These are phyloP conservation scores for Batillaria attramentaria DNA, from an alignment of 1,140 invertebrate species.

Conservation along the genomic window DNA sequence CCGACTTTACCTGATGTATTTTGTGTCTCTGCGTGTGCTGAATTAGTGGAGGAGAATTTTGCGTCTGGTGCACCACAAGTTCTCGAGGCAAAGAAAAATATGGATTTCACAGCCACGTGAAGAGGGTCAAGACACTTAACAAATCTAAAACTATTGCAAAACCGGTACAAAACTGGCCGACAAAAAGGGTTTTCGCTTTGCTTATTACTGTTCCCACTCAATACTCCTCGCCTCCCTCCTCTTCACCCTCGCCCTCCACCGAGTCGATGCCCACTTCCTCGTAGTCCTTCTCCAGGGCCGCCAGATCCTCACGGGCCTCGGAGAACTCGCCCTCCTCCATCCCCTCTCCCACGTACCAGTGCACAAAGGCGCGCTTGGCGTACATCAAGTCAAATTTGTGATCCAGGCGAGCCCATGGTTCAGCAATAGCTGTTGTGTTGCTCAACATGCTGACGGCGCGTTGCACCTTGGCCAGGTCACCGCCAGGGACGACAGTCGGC, in stretches of 20 bases:
- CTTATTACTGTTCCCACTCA: no score
- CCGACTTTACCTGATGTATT: no score
- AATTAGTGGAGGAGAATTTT: no score
- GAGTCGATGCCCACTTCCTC: conserved; percentile 53
- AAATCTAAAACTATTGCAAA: no score
- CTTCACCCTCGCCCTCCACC: conserved; percentile 44
- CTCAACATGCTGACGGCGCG: conserved; percentile 73
- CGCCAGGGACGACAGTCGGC: conserved; percentile 78
- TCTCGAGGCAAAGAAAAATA: no score
- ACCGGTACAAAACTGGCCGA: no score
- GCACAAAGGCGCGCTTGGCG: conserved; percentile 58
- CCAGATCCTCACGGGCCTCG: conserved; percentile 89
- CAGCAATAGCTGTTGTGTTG: conserved; percentile 30
- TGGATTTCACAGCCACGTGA: no score
- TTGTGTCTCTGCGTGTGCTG: no score
- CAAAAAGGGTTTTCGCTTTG: no score
- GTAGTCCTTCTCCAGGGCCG: conserved; percentile 73
- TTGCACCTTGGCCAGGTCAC: conserved; percentile 77
- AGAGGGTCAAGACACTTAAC: no score
- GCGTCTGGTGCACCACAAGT: no score
- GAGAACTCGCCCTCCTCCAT: conserved; percentile 79
- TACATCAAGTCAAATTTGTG: conserved; percentile 62
- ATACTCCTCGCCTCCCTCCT: no score
- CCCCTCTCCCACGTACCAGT: conserved; percentile 72
- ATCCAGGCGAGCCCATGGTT: conserved; percentile 66